A percentile compares a stretch with the other conserved stretches of the same genome.
phyloP scores from a whole-genome alignment of 2,797 vertebrate genomes.

The Ciconia nigra region DNA sequence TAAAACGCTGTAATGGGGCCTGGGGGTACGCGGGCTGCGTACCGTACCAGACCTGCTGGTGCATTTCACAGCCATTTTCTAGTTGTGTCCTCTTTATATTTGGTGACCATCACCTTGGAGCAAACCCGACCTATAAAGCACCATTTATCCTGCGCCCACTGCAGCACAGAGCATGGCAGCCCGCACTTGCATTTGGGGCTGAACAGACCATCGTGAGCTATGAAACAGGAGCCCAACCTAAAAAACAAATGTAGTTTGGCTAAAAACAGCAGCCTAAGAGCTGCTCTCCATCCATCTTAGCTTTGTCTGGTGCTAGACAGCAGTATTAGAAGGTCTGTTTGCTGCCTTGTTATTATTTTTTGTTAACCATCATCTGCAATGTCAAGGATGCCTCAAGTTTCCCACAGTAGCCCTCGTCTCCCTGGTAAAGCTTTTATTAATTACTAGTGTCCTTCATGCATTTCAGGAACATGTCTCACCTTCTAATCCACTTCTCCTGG shows the following conservation, averaged over 20 bases:
- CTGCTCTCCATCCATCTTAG: background rate
- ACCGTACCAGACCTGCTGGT: background rate
- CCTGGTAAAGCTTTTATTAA: background rate
- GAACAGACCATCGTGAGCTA: background rate
- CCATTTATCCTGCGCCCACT: background rate
- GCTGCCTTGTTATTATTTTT: background rate
- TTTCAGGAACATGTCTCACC: background rate
- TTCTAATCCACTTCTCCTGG: background rate
- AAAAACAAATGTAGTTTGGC: background rate
- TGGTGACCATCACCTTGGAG: background rate
- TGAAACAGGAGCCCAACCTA: background rate
- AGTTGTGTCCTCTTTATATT: background rate
- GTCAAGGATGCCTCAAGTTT: background rate
- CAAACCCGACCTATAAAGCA: background rate
- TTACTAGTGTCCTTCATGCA: background rate
- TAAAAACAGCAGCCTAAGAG: background rate
- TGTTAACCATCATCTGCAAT: background rate
- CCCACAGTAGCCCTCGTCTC: background rate
- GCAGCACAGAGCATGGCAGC: background rate
- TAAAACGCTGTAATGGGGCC: background rate
- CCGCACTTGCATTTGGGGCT: background rate
- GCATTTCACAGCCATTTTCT: background rate
- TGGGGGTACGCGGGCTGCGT: accelerated
- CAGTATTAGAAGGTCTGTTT: background rate
- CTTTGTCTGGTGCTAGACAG: background rate